Evolutionary conservation across 2,888 invertebrate genomes (phyloP).

Genomic region (Branchipolynoe longqiensis): DNA sequence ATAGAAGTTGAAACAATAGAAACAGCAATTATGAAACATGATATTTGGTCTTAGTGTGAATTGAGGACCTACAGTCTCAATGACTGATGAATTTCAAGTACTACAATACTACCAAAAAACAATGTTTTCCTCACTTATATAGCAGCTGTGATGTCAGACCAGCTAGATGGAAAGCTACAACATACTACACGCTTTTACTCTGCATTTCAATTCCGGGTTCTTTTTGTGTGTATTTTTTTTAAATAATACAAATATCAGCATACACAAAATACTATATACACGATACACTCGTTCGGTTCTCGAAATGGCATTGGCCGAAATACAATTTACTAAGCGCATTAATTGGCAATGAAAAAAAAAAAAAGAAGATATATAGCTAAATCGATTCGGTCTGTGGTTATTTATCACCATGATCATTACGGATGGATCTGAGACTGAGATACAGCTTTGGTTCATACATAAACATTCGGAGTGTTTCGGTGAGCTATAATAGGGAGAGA

Average conservation of each 20-base stretch:
- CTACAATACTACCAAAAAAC: conserved; percentile 27
- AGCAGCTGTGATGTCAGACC: conserved; percentile 13
- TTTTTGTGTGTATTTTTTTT: neutral
- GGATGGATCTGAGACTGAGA: too few species aligned
- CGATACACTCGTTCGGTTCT: neutral
- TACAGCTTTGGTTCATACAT: too few species aligned
- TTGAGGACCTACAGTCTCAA: conserved; percentile 36
- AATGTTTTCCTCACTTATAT: conserved; percentile 29
- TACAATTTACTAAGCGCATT: neutral
- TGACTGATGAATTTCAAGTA: conserved; percentile 26
- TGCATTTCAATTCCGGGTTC: too few species aligned
- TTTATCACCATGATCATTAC: too few species aligned
- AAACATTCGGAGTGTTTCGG: too few species aligned
- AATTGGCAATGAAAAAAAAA: neutral
- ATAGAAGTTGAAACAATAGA: conserved; percentile 58
- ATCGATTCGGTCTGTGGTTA: too few species aligned
- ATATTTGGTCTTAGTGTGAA: conserved; percentile 41
- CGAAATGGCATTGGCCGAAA: conserved; percentile 1
- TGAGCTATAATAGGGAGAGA: too few species aligned
- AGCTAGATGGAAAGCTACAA: neutral
- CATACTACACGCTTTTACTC: too few species aligned
- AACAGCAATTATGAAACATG: conserved; percentile 52
- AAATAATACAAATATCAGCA: neutral
- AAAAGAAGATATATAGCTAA: neutral
- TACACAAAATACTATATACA: too few species aligned